Conservation (phyloP, 2,113 vertebrate genomes). For the Cacatua alba region DNA sequence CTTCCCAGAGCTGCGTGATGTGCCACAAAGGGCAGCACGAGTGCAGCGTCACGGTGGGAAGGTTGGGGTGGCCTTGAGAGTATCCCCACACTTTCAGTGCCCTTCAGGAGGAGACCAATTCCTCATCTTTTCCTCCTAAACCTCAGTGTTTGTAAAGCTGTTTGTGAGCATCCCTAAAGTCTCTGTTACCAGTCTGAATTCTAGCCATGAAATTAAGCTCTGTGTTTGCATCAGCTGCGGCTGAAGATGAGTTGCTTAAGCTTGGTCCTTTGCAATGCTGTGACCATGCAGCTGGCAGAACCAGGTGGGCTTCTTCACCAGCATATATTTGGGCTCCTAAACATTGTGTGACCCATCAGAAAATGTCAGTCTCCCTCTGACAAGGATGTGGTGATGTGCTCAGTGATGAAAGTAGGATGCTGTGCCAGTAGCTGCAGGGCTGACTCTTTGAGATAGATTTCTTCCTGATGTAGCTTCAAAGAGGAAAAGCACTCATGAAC, state of each 20-base stretch:
- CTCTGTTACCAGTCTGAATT: background rate
- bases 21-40: fast-evolving
- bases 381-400: background rate
- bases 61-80: background rate
- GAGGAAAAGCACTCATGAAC: background rate
- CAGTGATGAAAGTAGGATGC: background rate
- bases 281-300: background rate
- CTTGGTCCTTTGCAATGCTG: background rate
- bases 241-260: background rate
- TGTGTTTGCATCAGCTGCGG: background rate
- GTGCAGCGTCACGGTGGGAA: background rate
- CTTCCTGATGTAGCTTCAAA: conserved; percentile 41
- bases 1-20: background rate
- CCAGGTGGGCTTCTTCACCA: background rate
- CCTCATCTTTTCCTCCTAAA: background rate
- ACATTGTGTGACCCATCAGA: background rate
- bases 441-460: background rate
- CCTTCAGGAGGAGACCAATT: background rate
- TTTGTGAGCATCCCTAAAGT: background rate
- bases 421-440: conserved; percentile 37
- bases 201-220: conserved; percentile 14
- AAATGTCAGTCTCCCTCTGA: conserved; percentile 2
- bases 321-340: background rate
- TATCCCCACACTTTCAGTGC: background rate
- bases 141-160: background rate